Evolutionary conservation across 2,888 invertebrate species (phyloP), one percentile per base, ranked within the genome.

Genomic region (Hoplodrina blanda): DNA sequence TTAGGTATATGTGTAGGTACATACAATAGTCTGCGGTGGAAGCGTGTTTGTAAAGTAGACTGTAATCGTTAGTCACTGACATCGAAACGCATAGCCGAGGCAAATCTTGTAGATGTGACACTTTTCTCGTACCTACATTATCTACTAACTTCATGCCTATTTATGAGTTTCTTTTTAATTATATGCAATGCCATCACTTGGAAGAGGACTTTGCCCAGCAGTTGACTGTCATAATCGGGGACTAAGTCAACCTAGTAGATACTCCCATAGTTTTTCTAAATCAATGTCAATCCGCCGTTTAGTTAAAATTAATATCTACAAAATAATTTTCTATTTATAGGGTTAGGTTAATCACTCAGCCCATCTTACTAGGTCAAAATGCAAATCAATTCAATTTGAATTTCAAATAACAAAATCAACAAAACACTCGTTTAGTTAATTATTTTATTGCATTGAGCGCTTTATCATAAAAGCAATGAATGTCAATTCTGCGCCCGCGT

Each of bases 1-100:
- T 77, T 75, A 73, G 69, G 63, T 76, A 81, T 69, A 70, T 61
- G 68, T 57, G 60, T 62, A 75, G 67, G 67, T 76, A 73, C 76
- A 80, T 73, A 82, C 66, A 83, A 81, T 79, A 74, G 76, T 84
- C 81, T 85, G 83, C 83, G 83, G 81, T 85, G 77, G 85, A 87
- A 85, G 87, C 88, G 85, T 89, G 89, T 90, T 89, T 91, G 88
- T 90, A 86, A 85, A 88, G 84, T 85, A 82, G 84, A 88, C 87
- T 88, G 88, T 88, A 89, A 90, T 91, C 90, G 89, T 91, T 90
- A 91, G 88, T 90, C 89, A 89, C 89, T 90, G 92, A 91, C 92
- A 91, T 91, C 90, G 87, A 90, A 90, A 88, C 87, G 87, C 87
- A 89, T 79, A 88, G 88, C 84, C 73, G 70, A 90, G 86, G 78